A percentile compares a stretch with the other conserved stretches of the same genome.
Evolutionary conservation across 2,888 invertebrate genomes (phyloP).

Genomic region (Metopia argyrocephala): DNA sequence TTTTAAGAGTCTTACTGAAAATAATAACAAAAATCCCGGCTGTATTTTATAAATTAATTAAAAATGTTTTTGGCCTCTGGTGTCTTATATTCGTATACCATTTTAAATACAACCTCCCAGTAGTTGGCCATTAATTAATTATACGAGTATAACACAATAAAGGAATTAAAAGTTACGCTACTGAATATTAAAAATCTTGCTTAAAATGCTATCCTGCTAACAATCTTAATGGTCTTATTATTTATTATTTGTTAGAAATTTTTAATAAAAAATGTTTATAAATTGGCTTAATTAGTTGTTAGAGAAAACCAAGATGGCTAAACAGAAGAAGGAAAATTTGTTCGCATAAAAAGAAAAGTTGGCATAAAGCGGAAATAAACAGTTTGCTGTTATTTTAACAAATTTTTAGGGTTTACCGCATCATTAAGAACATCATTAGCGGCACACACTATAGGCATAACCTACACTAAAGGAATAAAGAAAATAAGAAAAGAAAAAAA

Average conservation of each 20-base stretch:
- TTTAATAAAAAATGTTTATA: slow-evolving; percentile 30
- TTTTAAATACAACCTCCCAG: neutral
- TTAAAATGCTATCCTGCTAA: neutral
- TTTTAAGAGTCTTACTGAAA: neutral
- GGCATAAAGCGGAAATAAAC: neutral
- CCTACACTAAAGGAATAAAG: neutral
- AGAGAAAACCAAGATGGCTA: neutral
- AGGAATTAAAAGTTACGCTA: no score
- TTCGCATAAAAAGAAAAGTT: neutral
- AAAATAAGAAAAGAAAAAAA: neutral
- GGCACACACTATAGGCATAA: neutral
- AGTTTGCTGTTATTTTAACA: neutral
- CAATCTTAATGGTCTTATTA: neutral
- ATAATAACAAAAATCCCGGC: neutral
- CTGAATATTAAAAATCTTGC: no score
- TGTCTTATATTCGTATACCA: neutral
- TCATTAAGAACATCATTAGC: neutral
- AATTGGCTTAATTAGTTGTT: slow-evolving; percentile 38
- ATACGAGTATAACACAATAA: neutral
- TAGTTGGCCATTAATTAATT: slow-evolving; percentile 18
- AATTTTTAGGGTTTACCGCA: neutral
- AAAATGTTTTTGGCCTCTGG: neutral
- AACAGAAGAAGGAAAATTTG: neutral
- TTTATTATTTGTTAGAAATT: neutral
- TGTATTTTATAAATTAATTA: neutral